Evolutionary conservation across 2,797 vertebrate genomes (phyloP).

Genomic region (Propithecus deckenii): DNA sequence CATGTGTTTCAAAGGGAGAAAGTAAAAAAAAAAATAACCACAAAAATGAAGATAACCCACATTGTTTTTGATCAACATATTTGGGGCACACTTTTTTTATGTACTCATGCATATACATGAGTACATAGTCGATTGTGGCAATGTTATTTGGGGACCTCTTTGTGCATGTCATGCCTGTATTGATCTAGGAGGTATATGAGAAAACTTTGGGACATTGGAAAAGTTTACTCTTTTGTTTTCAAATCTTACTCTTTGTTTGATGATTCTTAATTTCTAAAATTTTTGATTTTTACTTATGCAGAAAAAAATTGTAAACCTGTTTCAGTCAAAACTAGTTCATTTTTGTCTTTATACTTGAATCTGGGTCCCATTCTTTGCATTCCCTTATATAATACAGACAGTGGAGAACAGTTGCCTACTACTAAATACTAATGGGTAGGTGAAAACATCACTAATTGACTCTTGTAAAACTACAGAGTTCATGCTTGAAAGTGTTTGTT

Average conservation of each 20-base stretch:
- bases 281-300: not conserved
- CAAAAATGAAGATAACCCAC: not conserved
- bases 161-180: not conserved
- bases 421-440: not conserved
- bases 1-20: not conserved
- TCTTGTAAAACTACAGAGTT: not conserved
- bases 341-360: slow-evolving; percentile 2
- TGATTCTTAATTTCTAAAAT: slow-evolving; percentile 26
- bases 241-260: not conserved
- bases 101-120: not conserved
- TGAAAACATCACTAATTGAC: not conserved
- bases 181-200: not conserved
- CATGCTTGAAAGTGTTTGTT: not conserved
- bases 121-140: not conserved
- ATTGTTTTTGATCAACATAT: not conserved
- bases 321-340: not conserved
- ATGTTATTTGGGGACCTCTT: not conserved
- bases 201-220: not conserved
- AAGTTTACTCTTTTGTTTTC: not conserved
- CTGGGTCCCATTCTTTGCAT: not conserved
- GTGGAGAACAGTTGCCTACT: not conserved
- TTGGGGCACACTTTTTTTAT: not conserved
- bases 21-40: not conserved
- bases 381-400: not conserved
- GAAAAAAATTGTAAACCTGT: not conserved